Evolutionary conservation across 2,797 vertebrate species (phyloP).

Genomic region (Phalloptychus januarius): DNA sequence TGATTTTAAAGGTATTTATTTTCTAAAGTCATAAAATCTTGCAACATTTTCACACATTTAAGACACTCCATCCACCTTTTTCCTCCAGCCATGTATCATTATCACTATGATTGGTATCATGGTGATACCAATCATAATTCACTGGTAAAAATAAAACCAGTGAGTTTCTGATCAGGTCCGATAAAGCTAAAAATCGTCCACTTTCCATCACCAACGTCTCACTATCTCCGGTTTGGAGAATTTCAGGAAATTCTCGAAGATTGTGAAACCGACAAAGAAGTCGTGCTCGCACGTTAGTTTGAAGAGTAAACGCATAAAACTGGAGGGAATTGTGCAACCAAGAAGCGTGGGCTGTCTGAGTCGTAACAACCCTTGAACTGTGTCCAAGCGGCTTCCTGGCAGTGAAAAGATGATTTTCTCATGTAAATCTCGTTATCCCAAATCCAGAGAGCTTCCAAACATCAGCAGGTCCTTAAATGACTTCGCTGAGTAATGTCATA

Average conservation of each 20-base stretch:
- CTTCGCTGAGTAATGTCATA: constrained; percentile 7
- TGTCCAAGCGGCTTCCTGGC: constrained; percentile 28
- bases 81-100: background rate
- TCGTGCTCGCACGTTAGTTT: background rate
- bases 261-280: background rate
- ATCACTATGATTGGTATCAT: background rate
- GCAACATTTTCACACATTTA: background rate
- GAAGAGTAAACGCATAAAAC: background rate
- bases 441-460: constrained; percentile 36
- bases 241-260: background rate
- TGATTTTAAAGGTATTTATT: background rate
- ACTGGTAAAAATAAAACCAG: background rate
- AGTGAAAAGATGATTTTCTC: constrained; percentile 33
- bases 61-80: background rate
- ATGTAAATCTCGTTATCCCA: constrained; percentile 39
- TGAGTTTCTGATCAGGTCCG: background rate
- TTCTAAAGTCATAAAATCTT: background rate
- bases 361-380: constrained; percentile 32
- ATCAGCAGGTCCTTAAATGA: constrained; percentile 29
- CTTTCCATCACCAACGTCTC: background rate
- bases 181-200: background rate
- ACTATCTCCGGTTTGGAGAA: background rate
- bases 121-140: no score
- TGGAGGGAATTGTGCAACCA: background rate
- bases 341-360: constrained; percentile 31